Evolutionary conservation across 2,797 vertebrate genomes (phyloP), one percentile per base, ranked within the genome.

Genomic region (Pantherophis alleghaniensis): DNA sequence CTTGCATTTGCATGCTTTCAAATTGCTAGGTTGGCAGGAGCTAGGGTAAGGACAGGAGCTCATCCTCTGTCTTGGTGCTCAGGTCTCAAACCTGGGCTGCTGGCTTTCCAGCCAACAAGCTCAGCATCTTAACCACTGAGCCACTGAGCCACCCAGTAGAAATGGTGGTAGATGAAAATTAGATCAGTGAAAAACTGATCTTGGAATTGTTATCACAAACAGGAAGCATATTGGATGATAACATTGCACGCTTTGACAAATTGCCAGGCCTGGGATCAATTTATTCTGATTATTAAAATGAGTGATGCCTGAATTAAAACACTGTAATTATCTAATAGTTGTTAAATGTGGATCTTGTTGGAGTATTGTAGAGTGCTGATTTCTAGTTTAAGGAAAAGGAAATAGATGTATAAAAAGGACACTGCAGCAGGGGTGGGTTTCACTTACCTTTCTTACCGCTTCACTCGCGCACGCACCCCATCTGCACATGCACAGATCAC

Each of bases 131-230:
- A 69, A 69, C n/a, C 63, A 69, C 63, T 5, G 28, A 26, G 60
- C 26, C 10, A 66, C 13, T 5, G 28, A 26, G 60, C 26, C 24
- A 66, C 13, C 28, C 63, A 94, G 86, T 88, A 95, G 88, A 90
- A 61, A 92, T 90, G 61, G 91, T 95, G 93, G 92, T 90, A 91
- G 92, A 93, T 90, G 66, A 94, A 61, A 96, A 94, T 95, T 91
- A 93, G 42, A 90, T 55, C 93, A 7, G 1, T 51, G 37, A 47
- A 92, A 74, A 22, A 91, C 87, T 93, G 92, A 47, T 47, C 47
- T 47, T 47, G 92, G 92, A n/a, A 94, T 66, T 1, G 0, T 91
- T 0, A 66, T 93, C 94, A 95, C 87, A 90, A 60, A 92, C 0
- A 4, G 26, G 37, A 63, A 55, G 2, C 13, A 86, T 88, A 11